Conservation (phyloP, 2,888 invertebrate species). For the Drosophila aldrichi region DNA sequence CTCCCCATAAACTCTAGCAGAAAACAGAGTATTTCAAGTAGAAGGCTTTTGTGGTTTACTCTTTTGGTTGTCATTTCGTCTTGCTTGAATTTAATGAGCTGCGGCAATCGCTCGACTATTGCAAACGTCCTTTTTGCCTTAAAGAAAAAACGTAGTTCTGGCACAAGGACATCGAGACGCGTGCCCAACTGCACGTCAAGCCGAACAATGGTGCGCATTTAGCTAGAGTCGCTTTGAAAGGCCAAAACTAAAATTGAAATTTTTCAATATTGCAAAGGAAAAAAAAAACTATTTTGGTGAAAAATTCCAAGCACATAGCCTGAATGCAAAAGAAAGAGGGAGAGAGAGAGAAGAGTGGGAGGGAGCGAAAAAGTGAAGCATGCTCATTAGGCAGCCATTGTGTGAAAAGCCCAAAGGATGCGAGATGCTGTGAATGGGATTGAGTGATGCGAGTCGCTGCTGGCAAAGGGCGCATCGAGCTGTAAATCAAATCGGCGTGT, state of each 20-base stretch:
- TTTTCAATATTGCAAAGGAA: slow-evolving; percentile 44
- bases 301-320: slow-evolving; percentile 34
- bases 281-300: slow-evolving; percentile 3
- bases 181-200: slow-evolving; percentile 1
- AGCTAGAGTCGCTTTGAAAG: slow-evolving; percentile 8
- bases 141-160: neutral
- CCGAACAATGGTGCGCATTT: slow-evolving; percentile 29
- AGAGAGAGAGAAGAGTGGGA: neutral
- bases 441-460: slow-evolving; percentile 42
- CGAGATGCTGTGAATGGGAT: slow-evolving; percentile 6
- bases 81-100: slow-evolving; percentile 70
- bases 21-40: slow-evolving; percentile 12
- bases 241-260: slow-evolving; percentile 24
- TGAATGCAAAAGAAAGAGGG: slow-evolving; percentile 11
- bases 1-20: neutral
- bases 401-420: slow-evolving; percentile 27
- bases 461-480: slow-evolving; percentile 9
- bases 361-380: slow-evolving; percentile 1
- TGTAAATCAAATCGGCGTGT: slow-evolving; percentile 64
- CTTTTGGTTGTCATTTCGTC: slow-evolving; percentile 40
- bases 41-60: slow-evolving; percentile 63
- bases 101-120: slow-evolving; percentile 51
- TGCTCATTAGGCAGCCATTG: slow-evolving; percentile 65
- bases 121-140: neutral
- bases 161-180: neutral